Base-by-base conservation (phyloP, 1,140 invertebrate genomes). In the Atta colombica region DNA sequence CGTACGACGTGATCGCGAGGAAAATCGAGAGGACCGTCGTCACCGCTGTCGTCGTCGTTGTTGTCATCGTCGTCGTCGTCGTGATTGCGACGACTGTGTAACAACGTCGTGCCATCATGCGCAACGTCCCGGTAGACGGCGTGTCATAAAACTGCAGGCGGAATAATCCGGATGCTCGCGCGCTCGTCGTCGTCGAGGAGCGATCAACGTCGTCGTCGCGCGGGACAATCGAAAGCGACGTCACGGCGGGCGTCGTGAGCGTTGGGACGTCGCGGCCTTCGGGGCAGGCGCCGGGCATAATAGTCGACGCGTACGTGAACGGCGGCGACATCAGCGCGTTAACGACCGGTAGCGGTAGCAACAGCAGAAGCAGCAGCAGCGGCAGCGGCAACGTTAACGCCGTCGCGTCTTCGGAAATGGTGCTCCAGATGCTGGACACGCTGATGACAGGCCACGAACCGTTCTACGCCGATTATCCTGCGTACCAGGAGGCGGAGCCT, bases 191-290 rank as follows among this genome's bases (percentile, higher is more conserved):
- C 68, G 61, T 63, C 82, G 66, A 72, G 71, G 51, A 72, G 65
- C 51, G 71, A 60, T 49, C 69, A 88, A 69, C 51, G 58, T 51
- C 82, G 63, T 39, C 28, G 55, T 61, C 81, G 71, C 72, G 45
- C 39, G 25, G 68, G 18, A 69, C 55, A 77, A 87, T 60, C 74
- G 68, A 85, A 87, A 39, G 91, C 91, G 92, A 93, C 93, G 94
- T 95, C 94, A 95, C 95, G 94, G 95, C 94, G 94, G 94, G 94
- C 92, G 94, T 95, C 91, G 95, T 92, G 93, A 94, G 94, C 93
- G 93, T 94, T 94, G 94, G 94, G 91, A 94, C 95, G 94, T 95
- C 94, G 94, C 93, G 93, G 92, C 92, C 93, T 87, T 91, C 94
- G 88, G 86, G 87, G 89, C 91, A 89, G 92, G 92, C 92, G 92